Evolutionary conservation across 1,140 invertebrate species (phyloP).

Genomic region (Trachelipus rathkii): DNA sequence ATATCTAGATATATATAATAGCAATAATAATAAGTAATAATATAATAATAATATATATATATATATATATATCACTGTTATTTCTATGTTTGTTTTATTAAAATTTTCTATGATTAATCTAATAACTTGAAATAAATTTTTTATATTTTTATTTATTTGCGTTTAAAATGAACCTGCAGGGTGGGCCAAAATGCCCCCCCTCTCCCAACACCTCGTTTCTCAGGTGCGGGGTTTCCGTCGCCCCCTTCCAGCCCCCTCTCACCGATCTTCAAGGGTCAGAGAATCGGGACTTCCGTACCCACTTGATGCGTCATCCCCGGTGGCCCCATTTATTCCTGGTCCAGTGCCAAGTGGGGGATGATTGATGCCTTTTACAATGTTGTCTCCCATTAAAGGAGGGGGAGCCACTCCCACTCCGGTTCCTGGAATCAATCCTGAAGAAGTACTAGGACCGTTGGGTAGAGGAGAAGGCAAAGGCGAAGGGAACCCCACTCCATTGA

Average conservation of each 20-base stretch:
- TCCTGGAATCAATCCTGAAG: neutral
- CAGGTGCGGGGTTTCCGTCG: slow-evolving; percentile 38
- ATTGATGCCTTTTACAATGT: neutral
- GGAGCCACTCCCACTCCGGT: neutral
- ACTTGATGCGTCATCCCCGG: slow-evolving; percentile 45
- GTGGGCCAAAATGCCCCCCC: neutral
- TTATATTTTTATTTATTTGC: neutral
- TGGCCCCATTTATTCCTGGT: slow-evolving; percentile 27
- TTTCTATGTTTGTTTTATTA: neutral
- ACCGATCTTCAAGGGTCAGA: slow-evolving; percentile 45
- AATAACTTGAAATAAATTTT: neutral
- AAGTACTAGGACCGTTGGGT: neutral
- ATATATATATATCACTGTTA: no score
- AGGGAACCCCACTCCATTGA: neutral
- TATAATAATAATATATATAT: no score
- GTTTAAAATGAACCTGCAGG: neutral
- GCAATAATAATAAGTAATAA: no score
- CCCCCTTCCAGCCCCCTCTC: slow-evolving; percentile 45
- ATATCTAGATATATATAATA: no score
- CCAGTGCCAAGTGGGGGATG: slow-evolving; percentile 14
- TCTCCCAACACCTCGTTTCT: slow-evolving; percentile 6
- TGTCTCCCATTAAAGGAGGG: neutral
- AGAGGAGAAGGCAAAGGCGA: neutral
- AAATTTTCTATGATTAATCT: neutral
- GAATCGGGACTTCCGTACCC: slow-evolving; percentile 47